Percentiles rank a stretch among this genome's conserved stretches.
These are phyloP conservation scores for Danio aesculapii DNA, from an alignment of 2,797 vertebrate genomes.

Conservation along the genomic window DNA sequence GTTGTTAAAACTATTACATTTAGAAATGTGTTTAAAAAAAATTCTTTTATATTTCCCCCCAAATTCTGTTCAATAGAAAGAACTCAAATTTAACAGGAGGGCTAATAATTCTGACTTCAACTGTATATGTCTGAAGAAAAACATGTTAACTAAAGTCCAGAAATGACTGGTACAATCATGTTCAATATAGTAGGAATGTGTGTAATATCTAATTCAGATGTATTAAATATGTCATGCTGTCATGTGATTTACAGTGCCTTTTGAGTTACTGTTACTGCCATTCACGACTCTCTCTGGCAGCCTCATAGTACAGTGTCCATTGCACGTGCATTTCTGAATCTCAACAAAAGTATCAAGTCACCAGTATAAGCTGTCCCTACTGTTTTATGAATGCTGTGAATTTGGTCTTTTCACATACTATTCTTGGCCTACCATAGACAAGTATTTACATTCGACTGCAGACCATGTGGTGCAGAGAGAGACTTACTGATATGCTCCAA, in stretches of 20 bases:
- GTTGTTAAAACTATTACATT: too few relatives aligned
- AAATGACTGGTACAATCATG: neutral
- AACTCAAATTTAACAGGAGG: too few relatives aligned
- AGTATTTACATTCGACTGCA: neutral
- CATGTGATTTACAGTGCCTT: neutral
- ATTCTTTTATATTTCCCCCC: too few relatives aligned
- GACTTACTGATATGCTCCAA: constrained; percentile 96
- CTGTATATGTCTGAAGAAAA: neutral
- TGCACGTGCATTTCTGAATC: neutral
- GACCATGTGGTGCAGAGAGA: neutral
- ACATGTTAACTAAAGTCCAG: neutral
- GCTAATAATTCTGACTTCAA: too few relatives aligned
- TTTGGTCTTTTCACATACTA: neutral
- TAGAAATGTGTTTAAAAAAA: too few relatives aligned
- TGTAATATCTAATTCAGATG: neutral
- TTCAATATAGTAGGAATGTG: neutral
- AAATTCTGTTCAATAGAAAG: too few relatives aligned
- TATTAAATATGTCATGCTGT: neutral
- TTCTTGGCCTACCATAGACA: neutral
- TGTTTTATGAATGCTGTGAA: neutral
- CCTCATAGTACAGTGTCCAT: neutral
- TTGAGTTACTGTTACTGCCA: neutral
- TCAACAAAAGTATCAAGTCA: neutral
- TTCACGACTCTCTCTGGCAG: neutral
- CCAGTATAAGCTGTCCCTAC: neutral